Conservation (phyloP, 2,797 vertebrate species). For the Microhierax caerulescens region DNA sequence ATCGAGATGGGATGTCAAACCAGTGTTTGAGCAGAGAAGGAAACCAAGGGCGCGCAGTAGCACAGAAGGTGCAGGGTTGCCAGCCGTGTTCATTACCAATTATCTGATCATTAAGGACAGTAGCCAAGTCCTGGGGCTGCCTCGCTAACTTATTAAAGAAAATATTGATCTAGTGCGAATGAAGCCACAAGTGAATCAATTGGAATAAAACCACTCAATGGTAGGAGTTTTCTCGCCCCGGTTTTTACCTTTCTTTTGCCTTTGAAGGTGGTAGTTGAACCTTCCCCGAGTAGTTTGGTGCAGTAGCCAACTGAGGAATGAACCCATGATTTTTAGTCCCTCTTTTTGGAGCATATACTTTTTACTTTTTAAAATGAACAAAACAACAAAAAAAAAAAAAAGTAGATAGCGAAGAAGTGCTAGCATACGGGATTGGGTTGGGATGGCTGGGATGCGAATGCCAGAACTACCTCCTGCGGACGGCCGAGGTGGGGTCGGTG, state of each 20-base stretch:
- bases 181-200: not conserved
- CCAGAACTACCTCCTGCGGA: constrained; percentile 74
- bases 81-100: not conserved
- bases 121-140: not conserved
- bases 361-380: constrained; percentile 50
- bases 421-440: constrained; percentile 36
- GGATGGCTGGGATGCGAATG: constrained; percentile 21
- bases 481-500: not conserved
- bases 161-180: not conserved
- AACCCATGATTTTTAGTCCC: constrained; percentile 21
- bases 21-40: not conserved
- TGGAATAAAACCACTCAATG: not conserved
- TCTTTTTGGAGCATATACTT: constrained; percentile 47
- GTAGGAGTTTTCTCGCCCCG: constrained; percentile 5
- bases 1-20: not conserved
- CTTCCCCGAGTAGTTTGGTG: constrained; percentile 7
- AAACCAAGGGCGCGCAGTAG: rapidly evolving
- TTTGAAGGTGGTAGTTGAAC: constrained; percentile 15
- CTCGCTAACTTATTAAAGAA: not conserved
- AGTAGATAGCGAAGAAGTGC: constrained; percentile 44
- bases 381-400: not conserved
- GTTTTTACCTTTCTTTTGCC: constrained; percentile 37
- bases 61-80: not conserved
- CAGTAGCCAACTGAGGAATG: constrained; percentile 21
- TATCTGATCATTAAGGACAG: not conserved